Evolutionary conservation across 2,113 vertebrate species (phyloP), one percentile per base, ranked within the genome.

Genomic region (Riparia riparia): DNA sequence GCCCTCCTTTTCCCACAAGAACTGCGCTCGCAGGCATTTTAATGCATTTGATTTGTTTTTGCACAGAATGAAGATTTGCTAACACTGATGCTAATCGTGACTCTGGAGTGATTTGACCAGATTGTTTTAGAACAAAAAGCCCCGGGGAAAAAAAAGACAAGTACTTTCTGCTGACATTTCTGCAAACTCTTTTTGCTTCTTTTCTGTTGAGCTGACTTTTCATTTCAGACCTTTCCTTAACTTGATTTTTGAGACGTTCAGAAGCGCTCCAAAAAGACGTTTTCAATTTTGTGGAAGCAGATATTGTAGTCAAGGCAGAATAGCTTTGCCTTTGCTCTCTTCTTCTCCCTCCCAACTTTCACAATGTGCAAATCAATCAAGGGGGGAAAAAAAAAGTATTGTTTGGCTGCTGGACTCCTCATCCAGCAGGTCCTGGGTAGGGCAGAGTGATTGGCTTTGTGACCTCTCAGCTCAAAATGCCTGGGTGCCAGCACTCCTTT

Each of bases 281-380:
- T 91, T 94, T 83, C 94, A 92, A 86, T 96, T 96, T 90, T 63
- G 68, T 93, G 57, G 80, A 66, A 83, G 76, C 76, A 83, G 91
- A 93, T 95, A 74, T 63, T 95, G 93, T 89, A 93, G 86, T 65
- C 58, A 66, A 89, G 80, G 50, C 82, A 90, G 76, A 97, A 93
- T 89, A 92, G 94, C 47, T 92, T 95, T 96, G 42, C 57, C 69
- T 92, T 95, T 90, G 85, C 91, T 96, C 69, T 90, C 86, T 82
- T 94, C 90, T 93, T 88, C 68, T 92, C 60, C 8, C 50, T 71
- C 76, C 63, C 64, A 83, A 86, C 85, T 93, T 95, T 32, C 82
- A 95, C 91, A 97, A 86, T 95, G 96, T 83, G 72, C 29, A 95
- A 92, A 95, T 96, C 94, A 96, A 95, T 97, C 93, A 86, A 82